A percentile compares a stretch with the other conserved stretches of the same genome.
Evolutionary conservation across 2,888 invertebrate species (phyloP).

Genomic region (Oscheius sp.): DNA sequence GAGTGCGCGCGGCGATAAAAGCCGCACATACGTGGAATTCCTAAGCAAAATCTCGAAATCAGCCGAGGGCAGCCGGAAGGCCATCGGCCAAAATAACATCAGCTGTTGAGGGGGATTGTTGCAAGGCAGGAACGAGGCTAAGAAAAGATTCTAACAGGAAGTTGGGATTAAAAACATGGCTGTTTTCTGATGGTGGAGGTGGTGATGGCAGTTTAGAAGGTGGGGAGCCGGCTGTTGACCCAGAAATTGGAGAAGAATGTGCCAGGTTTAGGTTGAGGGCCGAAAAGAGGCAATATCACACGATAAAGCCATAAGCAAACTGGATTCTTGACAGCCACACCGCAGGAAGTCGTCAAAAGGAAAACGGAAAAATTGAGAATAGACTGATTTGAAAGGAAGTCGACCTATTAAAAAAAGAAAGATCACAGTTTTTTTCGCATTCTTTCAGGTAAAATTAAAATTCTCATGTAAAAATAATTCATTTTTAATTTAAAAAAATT

Average conservation of each 20-base stretch:
- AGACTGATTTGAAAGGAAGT: neutral
- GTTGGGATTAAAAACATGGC: too few species aligned
- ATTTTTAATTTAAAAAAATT: neutral
- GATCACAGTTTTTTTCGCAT: neutral
- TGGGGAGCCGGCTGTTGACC: constrained; percentile 2
- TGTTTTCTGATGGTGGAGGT: too few species aligned
- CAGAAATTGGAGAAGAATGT: constrained; percentile 12
- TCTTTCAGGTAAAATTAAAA: neutral
- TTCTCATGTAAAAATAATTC: too few species aligned
- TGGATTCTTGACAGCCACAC: constrained; percentile 8
- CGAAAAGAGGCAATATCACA: constrained; percentile 1
- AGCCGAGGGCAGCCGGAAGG: neutral
- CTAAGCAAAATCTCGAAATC: constrained; percentile 18
- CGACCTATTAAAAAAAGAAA: neutral
- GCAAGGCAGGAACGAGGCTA: neutral
- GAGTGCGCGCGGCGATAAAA: constrained; percentile 35
- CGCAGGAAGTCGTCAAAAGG: neutral
- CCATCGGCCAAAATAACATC: neutral
- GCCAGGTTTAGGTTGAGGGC: neutral
- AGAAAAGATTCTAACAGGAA: neutral
- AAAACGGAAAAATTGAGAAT: neutral
- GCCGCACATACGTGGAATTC: constrained; percentile 33
- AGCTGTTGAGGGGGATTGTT: neutral
- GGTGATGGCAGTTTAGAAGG: too few species aligned
- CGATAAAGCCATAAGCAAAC: constrained; percentile 12